These are phyloP conservation scores for Blastobasis adustella DNA, from an alignment of 2,888 invertebrate species.

Conservation along the genomic window DNA sequence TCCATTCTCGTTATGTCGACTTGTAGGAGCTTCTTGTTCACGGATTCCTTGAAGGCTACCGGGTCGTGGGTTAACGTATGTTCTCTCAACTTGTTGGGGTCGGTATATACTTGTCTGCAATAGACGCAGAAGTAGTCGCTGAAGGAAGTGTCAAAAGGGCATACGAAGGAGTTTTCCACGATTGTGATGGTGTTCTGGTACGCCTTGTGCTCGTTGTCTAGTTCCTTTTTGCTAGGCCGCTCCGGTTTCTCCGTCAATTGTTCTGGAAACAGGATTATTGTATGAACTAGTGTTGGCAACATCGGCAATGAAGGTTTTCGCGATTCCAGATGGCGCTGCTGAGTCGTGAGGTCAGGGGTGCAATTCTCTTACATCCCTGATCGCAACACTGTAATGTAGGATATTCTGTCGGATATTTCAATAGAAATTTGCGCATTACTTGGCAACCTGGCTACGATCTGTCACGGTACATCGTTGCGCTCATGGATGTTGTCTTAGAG, in stretches of 20 bases:
- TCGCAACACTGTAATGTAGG: too few relatives aligned
- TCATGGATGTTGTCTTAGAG: too few relatives aligned
- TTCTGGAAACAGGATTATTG: neutral
- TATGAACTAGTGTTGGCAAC: too few relatives aligned
- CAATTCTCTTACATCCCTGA: too few relatives aligned
- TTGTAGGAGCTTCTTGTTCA: conserved; percentile 34
- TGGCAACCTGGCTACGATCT: too few relatives aligned
- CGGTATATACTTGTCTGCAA: conserved; percentile 30
- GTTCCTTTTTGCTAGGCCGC: neutral
- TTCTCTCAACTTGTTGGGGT: conserved; percentile 42
- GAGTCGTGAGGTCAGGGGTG: too few relatives aligned
- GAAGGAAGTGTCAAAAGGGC: conserved; percentile 51
- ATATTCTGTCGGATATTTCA: too few relatives aligned
- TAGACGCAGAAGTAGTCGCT: conserved; percentile 46
- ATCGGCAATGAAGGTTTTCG: too few relatives aligned
- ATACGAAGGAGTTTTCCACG: conserved; percentile 50
- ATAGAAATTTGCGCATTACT: too few relatives aligned
- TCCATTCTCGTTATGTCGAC: conserved; percentile 48
- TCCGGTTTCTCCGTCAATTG: neutral
- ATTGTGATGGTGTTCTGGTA: conserved; percentile 36
- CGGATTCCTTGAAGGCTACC: conserved; percentile 25
- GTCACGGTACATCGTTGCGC: too few relatives aligned
- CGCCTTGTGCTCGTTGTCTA: neutral
- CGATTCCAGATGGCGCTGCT: too few relatives aligned
- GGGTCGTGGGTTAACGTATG: conserved; percentile 51